A percentile compares a stretch with the other conserved stretches of the same genome.
These are phyloP conservation scores for Hybognathus amarus DNA, from an alignment of 2,797 vertebrate species.

Conservation along the genomic window DNA sequence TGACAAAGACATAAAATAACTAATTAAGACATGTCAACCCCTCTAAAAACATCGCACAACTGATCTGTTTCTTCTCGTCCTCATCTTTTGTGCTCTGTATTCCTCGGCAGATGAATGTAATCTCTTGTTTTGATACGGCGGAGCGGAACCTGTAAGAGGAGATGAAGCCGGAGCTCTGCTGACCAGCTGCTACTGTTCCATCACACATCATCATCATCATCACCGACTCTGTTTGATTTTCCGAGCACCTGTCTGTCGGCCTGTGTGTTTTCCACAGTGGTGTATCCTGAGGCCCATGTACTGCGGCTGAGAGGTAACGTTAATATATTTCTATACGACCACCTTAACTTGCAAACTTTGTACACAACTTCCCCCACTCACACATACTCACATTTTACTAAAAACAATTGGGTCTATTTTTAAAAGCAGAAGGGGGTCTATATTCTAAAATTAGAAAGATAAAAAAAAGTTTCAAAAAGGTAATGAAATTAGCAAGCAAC, in stretches of 20 bases:
- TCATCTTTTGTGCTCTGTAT: conserved; percentile 26
- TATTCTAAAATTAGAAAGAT: not conserved
- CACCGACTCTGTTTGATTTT: conserved; percentile 59
- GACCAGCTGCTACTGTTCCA: conserved; percentile 63
- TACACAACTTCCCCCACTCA: not conserved
- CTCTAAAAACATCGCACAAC: not conserved
- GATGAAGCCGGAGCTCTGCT: conserved; percentile 54
- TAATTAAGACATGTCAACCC: not conserved
- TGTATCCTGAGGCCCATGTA: conserved; percentile 49
- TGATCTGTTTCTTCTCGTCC: conserved; percentile 14
- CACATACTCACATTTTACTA: not conserved
- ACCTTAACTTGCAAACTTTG: not conserved
- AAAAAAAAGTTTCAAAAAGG: too few relatives aligned
- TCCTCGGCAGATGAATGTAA: conserved; percentile 59
- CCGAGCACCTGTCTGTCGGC: conserved; percentile 64
- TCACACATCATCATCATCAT: conserved; percentile 52
- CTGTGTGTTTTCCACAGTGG: conserved; percentile 46
- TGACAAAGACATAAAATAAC: not conserved
- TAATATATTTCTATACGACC: too few relatives aligned
- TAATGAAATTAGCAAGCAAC: too few relatives aligned
- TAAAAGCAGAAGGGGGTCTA: not conserved
- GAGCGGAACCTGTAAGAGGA: conserved; percentile 59
- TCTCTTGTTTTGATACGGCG: conserved; percentile 60
- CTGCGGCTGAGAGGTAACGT: not conserved
- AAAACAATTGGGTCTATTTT: not conserved